Evolutionary conservation across 2,113 vertebrate genomes (phyloP), one percentile per base, ranked within the genome.

Genomic region (Chitala chitala): DNA sequence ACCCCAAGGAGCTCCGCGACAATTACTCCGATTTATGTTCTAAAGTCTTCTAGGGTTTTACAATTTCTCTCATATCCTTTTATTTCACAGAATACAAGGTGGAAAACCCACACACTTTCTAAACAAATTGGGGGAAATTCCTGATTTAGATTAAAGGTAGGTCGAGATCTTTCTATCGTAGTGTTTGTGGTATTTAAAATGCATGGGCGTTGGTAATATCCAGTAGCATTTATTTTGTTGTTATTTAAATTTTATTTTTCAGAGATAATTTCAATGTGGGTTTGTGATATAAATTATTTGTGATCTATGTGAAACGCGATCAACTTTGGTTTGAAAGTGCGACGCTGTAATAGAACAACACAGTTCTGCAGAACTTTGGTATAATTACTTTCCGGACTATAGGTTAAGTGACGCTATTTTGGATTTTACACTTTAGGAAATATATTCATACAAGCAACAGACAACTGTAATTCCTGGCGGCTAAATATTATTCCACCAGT

Each of bases 141-240:
- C n/a, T 63, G 42, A 73, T 26, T 73, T 72, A 61, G 71, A 44
- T 53, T 72, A 22, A 73, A 73, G 71, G 71, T 73, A 73, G 71
- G 71, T 63, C 36, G 26, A 36, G 59, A 22, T 29, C 55, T 72
- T 72, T 72, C 40, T 72, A 26, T 73, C 56, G 56, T 15, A 26
- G 20, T 59, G 33, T 29, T 63, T 50, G 71, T 3, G 6, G 36
- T 8, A 46, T 51, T 38, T 22, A 46, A 24, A 29, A 66, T 24
- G 36, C 22, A 66, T 26, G 63, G 13, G n/a, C 24, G 22, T 5
- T 17, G 36, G 59, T 63, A n/a, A n/a, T n/a, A n/a, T n/a, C n/a
- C n/a, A n/a, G n/a, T n/a, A n/a, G n/a, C n/a, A 36, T 63, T 2
- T 36, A 63, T 20, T 20, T 38, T 38, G 31, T 38, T 38, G 20